These are phyloP conservation scores for Hydrochoerus hydrochaeris DNA, from an alignment of 2,113 vertebrate species.

Conservation along the genomic window DNA sequence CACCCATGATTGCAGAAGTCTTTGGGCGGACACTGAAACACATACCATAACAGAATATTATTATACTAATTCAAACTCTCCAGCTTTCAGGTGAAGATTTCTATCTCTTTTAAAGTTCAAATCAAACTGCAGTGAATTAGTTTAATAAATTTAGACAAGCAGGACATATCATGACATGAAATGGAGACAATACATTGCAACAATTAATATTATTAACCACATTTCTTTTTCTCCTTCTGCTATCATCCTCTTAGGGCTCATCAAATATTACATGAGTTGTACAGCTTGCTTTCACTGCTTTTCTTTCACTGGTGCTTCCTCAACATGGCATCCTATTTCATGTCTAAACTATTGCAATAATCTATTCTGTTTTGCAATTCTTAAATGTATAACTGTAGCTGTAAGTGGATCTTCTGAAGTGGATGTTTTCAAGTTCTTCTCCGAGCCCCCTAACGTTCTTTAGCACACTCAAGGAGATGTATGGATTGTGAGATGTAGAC, in stretches of 20 bases:
- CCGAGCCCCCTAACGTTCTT: neutral
- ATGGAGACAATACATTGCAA: neutral
- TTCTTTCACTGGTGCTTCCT: neutral
- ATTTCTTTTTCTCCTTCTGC: neutral
- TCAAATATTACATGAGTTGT: neutral
- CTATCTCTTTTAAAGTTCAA: conserved; percentile 34
- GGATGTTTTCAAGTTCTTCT: neutral
- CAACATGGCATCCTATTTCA: neutral
- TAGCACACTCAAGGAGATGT: neutral
- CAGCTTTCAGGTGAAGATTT: neutral
- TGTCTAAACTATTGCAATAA: neutral
- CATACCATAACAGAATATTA: neutral
- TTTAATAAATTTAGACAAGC: conserved; percentile 8
- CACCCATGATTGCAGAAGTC: neutral
- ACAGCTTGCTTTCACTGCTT: neutral
- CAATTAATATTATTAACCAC: neutral
- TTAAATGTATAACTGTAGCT: neutral
- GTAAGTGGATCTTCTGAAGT: conserved; percentile 18
- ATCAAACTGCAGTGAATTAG: neutral
- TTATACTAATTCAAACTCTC: neutral
- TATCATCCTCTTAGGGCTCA: neutral
- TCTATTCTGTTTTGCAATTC: neutral
- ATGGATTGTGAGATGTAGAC: neutral
- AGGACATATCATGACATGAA: neutral
- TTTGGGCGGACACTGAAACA: neutral